phyloP scores from a whole-genome alignment of 1,140 invertebrate species.

The Heliconius eleuchia region DNA sequence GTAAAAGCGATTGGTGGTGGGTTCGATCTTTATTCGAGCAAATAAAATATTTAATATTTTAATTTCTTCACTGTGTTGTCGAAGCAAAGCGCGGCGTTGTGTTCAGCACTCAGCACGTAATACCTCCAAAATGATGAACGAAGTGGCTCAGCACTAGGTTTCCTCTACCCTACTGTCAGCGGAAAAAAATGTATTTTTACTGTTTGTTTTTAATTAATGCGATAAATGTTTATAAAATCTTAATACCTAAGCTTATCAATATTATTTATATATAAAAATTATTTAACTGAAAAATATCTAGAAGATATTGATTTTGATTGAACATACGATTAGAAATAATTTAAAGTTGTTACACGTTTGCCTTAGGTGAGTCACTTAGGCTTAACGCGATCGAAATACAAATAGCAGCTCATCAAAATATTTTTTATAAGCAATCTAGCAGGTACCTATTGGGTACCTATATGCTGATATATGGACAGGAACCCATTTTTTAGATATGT shows the following conservation, averaged over 20 bases:
- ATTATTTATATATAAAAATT: not conserved
- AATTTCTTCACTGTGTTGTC: no score
- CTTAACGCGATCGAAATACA: not conserved
- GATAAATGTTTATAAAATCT: no score
- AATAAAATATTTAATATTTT: no score
- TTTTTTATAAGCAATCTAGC: slow-evolving; percentile 24
- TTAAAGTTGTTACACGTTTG: not conserved
- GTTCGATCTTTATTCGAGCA: no score
- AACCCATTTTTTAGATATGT: slow-evolving; percentile 50
- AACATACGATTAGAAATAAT: not conserved
- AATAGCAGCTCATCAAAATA: not conserved
- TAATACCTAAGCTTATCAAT: not conserved
- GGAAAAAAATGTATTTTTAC: not conserved
- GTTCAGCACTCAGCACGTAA: no score
- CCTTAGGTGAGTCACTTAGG: not conserved
- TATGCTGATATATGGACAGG: slow-evolving; percentile 37
- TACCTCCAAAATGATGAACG: no score
- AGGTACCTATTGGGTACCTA: not conserved
- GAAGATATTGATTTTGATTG: not conserved
- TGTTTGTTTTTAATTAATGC: not conserved
- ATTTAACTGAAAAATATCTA: not conserved
- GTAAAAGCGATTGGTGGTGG: no score
- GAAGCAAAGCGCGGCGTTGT: no score
- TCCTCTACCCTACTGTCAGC: not conserved
- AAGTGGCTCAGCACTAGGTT: no score